phyloP scores from a whole-genome alignment of 2,797 vertebrate genomes.

The Decapterus maruadsi region DNA sequence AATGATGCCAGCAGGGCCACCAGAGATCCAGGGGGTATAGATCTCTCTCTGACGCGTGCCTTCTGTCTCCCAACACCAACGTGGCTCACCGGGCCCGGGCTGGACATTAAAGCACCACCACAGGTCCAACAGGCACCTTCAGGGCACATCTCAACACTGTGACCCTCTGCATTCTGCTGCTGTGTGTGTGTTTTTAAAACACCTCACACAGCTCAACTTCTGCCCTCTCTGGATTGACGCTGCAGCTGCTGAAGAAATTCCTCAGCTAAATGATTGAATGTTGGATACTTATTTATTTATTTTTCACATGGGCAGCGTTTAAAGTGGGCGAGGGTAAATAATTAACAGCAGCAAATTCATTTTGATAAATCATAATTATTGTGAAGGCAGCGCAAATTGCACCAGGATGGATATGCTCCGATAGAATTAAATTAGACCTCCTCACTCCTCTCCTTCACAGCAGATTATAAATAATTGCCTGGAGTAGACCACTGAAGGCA shows the following conservation, averaged over 20 bases:
- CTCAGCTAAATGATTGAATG: conserved; percentile 27
- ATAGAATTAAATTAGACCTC: conserved; percentile 73
- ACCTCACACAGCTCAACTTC: conserved; percentile 28
- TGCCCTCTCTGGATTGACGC: conserved; percentile 17
- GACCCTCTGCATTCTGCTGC: conserved; percentile 26
- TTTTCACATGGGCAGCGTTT: conserved; percentile 13
- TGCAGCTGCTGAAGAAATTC: conserved; percentile 21
- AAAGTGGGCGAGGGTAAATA: conserved; percentile 50
- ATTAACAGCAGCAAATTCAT: conserved; percentile 63
- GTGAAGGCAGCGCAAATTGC: conserved; percentile 74
- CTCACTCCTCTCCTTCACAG: conserved; percentile 71
- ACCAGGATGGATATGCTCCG: conserved; percentile 68
- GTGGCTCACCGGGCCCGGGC: conserved; percentile 42
- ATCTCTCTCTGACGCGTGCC: conserved; percentile 54
- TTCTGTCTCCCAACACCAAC: conserved; percentile 57
- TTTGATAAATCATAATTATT: conserved; percentile 82
- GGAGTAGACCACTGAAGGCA: conserved; percentile 51
- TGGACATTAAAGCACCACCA: conserved; percentile 14
- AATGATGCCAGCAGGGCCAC: conserved; percentile 73
- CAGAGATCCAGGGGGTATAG: conserved; percentile 61
- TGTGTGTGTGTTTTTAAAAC: neutral
- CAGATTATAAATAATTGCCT: conserved; percentile 75
- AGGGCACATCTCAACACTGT: conserved; percentile 38
- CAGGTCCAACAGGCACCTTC: conserved; percentile 57
- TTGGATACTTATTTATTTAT: conserved; percentile 12